Evolutionary conservation across 2,113 vertebrate genomes (phyloP).

Genomic region (Catharus fuscescens): DNA sequence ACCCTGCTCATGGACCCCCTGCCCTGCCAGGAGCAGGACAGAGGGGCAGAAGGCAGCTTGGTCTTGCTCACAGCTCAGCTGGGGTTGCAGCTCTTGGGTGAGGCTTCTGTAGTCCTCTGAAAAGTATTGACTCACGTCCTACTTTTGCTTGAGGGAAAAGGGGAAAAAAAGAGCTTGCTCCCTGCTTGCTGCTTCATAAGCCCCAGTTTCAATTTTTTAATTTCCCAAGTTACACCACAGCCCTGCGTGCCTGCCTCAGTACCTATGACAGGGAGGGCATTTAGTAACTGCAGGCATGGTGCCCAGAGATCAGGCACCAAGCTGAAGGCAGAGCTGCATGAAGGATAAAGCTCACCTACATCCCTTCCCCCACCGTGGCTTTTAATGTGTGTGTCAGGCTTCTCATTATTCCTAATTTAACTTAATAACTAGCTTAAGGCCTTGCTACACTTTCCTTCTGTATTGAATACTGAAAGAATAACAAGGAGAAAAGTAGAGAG

Average conservation of each 20-base stretch:
- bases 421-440: conserved; percentile 15
- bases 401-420: conserved; percentile 23
- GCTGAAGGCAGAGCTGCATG: not conserved
- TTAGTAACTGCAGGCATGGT: not conserved
- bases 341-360: not conserved
- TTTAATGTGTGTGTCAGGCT: not conserved
- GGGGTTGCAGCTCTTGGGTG: not conserved
- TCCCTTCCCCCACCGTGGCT: not conserved
- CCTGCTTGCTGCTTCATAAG: not conserved
- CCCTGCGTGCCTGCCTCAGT: not conserved
- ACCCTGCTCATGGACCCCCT: rapidly evolving
- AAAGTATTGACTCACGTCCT: not conserved
- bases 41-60: not conserved
- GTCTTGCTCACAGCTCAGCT: not conserved
- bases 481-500: not conserved
- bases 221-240: not conserved
- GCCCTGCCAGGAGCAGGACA: not conserved
- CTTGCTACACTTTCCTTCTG: not conserved
- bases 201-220: not conserved
- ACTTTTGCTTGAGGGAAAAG: not conserved
- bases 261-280: not conserved
- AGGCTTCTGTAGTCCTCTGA: not conserved
- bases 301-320: not conserved
- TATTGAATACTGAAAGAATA: not conserved
- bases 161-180: not conserved